These are phyloP conservation scores for Gymnoscopelus microlampas DNA, from an alignment of 2,797 vertebrate genomes.

Conservation along the genomic window DNA sequence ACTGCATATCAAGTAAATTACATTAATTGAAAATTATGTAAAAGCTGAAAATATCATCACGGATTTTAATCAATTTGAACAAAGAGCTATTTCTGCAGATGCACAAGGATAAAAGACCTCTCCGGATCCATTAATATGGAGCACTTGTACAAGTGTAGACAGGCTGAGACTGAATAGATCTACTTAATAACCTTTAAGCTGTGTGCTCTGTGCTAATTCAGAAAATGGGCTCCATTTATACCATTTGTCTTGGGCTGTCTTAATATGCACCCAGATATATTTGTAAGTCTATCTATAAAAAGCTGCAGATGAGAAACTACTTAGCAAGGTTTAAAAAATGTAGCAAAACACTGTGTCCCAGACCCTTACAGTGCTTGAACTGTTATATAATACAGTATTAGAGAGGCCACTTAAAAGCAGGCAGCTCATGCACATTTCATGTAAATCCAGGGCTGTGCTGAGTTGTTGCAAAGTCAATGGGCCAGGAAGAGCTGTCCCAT, in stretches of 20 bases:
- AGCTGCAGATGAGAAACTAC: conserved; percentile 21
- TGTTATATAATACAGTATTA: conserved; percentile 27
- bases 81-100: too few species aligned
- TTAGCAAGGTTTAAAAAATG: conserved; percentile 38
- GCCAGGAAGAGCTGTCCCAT: conserved; percentile 5
- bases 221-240: conserved; percentile 42
- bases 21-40: too few species aligned
- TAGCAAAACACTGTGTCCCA: conserved; percentile 11
- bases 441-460: conserved; percentile 21
- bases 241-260: conserved; percentile 42
- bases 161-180: conserved; percentile 10
- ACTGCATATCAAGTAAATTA: too few species aligned
- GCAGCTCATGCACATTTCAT: conserved; percentile 34
- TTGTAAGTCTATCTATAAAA: conserved; percentile 32
- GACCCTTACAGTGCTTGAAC: conserved; percentile 18
- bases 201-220: conserved; percentile 41
- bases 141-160: conserved; percentile 15
- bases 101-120: conserved; percentile 5
- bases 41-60: too few species aligned
- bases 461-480: conserved; percentile 28
- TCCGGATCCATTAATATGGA: conserved; percentile 35
- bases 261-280: conserved; percentile 26
- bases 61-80: too few species aligned
- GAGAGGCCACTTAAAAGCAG: conserved; percentile 29
- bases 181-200: conserved; percentile 40